Evolutionary conservation across 2,888 invertebrate genomes (phyloP).

Genomic region (Galerucella pusilla): DNA sequence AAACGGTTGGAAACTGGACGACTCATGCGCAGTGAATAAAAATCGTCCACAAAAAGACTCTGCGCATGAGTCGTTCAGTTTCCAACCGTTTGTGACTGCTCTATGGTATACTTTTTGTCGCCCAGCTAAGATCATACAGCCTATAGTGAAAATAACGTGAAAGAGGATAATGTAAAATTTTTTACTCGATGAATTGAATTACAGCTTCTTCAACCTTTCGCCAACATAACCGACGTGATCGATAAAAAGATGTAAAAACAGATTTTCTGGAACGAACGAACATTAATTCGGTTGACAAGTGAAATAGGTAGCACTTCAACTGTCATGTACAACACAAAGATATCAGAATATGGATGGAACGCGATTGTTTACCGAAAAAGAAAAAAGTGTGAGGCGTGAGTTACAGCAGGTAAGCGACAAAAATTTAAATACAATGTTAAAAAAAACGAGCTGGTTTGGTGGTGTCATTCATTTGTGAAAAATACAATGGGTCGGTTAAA

Average conservation of each 20-base stretch:
- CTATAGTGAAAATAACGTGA: too few relatives aligned
- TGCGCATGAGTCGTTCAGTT: too few relatives aligned
- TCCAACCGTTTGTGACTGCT: too few relatives aligned
- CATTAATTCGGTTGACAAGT: conserved; percentile 45
- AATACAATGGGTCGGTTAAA: conserved; percentile 8
- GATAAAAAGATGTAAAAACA: conserved; percentile 34
- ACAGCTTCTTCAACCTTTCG: conserved; percentile 21
- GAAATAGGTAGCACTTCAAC: conserved; percentile 47
- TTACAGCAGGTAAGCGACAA: conserved; percentile 34
- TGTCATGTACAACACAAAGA: conserved; percentile 43
- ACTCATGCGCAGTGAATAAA: too few relatives aligned
- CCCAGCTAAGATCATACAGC: too few relatives aligned
- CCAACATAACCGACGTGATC: conserved; percentile 17
- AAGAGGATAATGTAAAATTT: not conserved
- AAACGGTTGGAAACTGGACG: too few relatives aligned
- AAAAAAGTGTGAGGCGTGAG: conserved; percentile 33
- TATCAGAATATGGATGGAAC: conserved; percentile 37
- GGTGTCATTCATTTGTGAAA: not conserved
- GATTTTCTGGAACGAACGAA: conserved; percentile 35
- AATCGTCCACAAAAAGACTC: too few relatives aligned
- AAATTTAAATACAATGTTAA: conserved; percentile 47
- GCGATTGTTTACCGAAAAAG: conserved; percentile 19
- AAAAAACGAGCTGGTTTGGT: conserved; percentile 4
- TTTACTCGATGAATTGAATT: conserved; percentile 20
- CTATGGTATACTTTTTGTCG: too few relatives aligned